These are phyloP conservation scores for Calypte anna DNA, from an alignment of 2,113 vertebrate genomes.

Conservation along the genomic window DNA sequence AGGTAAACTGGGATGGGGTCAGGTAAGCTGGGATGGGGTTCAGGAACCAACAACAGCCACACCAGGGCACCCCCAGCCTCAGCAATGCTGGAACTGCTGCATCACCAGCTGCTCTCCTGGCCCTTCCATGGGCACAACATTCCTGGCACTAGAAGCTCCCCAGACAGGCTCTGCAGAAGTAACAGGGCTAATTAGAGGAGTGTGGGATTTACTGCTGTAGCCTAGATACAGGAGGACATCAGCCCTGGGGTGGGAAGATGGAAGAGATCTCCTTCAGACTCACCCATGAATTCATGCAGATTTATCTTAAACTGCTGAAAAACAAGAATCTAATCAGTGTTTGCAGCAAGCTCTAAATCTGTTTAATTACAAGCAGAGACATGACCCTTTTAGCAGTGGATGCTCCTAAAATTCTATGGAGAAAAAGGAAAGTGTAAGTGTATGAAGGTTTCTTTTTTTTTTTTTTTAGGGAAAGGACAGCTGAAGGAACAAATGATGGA, in stretches of 20 bases:
- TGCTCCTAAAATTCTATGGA: not conserved
- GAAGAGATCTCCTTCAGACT: not conserved
- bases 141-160: not conserved
- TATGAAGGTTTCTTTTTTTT: not conserved
- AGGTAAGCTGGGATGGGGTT: not conserved
- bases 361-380: slow-evolving; percentile 7
- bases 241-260: not conserved
- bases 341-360: slow-evolving; percentile 12
- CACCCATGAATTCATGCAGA: not conserved
- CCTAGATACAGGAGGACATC: not conserved
- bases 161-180: not conserved
- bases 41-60: no score
- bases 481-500: not conserved
- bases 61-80: fast-evolving
- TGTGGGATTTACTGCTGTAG: slow-evolving; percentile 21
- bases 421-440: not conserved
- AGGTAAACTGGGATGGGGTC: not conserved
- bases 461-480: not conserved
- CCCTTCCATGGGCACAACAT: not conserved
- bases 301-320: not conserved
- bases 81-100: not conserved
- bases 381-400: not conserved
- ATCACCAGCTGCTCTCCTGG: not conserved
- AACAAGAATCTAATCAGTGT: not conserved
- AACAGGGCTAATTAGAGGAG: not conserved